These are phyloP conservation scores for Chrysolina haemoptera DNA, from an alignment of 2,888 invertebrate species.

Conservation along the genomic window DNA sequence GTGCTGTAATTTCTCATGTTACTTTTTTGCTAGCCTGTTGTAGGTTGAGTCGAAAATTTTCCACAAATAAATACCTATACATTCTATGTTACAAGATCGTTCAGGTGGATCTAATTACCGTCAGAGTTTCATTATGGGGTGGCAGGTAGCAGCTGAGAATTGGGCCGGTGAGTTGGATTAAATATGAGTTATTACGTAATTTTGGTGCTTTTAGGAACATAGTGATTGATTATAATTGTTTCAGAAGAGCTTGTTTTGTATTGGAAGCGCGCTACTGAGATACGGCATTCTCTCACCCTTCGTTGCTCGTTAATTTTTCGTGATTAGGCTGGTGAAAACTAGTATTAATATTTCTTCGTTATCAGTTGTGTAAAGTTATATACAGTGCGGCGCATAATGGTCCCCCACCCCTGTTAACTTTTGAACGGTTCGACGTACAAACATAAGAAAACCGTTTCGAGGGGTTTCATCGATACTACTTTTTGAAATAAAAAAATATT, in stretches of 20 bases:
- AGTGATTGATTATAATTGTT: slow-evolving; percentile 9
- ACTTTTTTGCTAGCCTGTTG: neutral
- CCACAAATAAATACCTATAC: no score
- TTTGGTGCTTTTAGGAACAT: neutral
- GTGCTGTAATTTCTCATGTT: neutral
- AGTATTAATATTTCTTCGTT: no score
- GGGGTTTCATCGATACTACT: no score
- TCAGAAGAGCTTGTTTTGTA: neutral
- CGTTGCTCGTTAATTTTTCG: no score
- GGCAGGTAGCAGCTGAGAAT: neutral
- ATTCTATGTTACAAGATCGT: neutral
- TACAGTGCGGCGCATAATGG: no score
- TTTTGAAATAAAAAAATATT: no score
- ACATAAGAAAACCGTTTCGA: no score
- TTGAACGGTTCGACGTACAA: no score
- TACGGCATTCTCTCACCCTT: neutral
- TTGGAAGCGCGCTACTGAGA: neutral
- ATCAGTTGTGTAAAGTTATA: no score
- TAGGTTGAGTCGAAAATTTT: neutral
- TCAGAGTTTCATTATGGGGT: neutral
- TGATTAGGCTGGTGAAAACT: no score
- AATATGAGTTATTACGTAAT: slow-evolving; percentile 15
- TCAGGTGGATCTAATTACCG: neutral
- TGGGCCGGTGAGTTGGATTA: neutral
- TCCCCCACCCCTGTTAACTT: no score